These are phyloP conservation scores for Papilio glaucus DNA, from an alignment of 1,140 invertebrate species.

Conservation along the genomic window DNA sequence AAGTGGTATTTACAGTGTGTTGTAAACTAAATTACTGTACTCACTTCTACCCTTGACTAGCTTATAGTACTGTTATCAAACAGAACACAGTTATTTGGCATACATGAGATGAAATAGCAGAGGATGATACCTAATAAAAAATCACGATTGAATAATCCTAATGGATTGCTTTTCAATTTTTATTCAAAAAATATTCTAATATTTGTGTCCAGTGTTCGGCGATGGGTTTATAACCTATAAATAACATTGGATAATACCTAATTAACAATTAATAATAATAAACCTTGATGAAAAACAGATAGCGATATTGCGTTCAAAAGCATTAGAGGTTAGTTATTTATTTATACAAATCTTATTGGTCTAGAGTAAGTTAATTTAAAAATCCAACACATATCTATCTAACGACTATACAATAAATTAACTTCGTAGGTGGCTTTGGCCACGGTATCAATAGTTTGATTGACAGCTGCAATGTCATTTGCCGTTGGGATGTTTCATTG, in stretches of 20 bases:
- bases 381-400: not conserved
- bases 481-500: not conserved
- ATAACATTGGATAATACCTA: too few relatives aligned
- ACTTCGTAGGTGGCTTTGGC: constrained; percentile 7
- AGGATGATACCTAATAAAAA: not conserved
- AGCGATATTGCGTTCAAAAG: not conserved
- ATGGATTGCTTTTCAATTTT: too few relatives aligned
- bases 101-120: not conserved
- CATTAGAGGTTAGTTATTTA: not conserved
- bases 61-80: not conserved
- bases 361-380: not conserved
- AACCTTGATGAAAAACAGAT: too few relatives aligned
- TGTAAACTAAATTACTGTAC: not conserved
- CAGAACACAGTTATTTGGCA: not conserved
- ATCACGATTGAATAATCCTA: not conserved
- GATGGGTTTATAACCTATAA: too few relatives aligned
- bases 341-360: not conserved
- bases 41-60: constrained; percentile 5
- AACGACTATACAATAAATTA: not conserved
- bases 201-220: too few relatives aligned
- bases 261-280: too few relatives aligned
- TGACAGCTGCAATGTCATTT: constrained; percentile 9
- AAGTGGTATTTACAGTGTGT: constrained; percentile 30
- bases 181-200: too few relatives aligned
- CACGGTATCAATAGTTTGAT: not conserved